Evolutionary conservation across 2,888 invertebrate species (phyloP).

Genomic region (Eupithecia subfuscata): DNA sequence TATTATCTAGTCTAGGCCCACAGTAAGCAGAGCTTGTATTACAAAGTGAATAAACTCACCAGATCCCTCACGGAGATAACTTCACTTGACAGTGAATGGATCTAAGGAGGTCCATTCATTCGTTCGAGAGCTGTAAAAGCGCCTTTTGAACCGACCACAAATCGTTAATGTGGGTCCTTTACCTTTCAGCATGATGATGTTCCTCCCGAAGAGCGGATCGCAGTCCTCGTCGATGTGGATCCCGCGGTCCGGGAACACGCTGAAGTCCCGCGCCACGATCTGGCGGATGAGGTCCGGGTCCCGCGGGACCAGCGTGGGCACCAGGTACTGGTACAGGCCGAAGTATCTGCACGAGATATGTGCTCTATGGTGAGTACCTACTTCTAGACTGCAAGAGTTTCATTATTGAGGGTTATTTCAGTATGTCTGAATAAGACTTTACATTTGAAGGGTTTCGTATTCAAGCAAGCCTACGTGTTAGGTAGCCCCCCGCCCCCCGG

Average conservation of each 20-base stretch:
- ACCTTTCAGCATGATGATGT: constrained; percentile 66
- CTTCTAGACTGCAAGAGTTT: background rate
- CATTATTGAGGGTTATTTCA: background rate
- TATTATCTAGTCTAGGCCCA: no score
- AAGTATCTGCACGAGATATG: constrained; percentile 54
- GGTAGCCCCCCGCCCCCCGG: no score
- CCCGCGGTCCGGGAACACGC: constrained; percentile 60
- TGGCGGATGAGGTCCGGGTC: constrained; percentile 65
- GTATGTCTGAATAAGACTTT: background rate
- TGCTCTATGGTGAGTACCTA: background rate
- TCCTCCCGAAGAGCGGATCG: constrained; percentile 63
- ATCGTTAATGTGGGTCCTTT: no score
- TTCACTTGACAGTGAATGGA: no score
- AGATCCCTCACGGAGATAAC: no score
- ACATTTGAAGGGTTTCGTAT: no score
- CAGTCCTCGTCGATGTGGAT: constrained; percentile 61
- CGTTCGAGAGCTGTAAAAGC: no score
- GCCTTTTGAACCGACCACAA: no score
- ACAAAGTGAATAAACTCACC: no score
- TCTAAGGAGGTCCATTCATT: no score
- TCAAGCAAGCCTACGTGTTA: background rate
- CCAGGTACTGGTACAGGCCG: constrained; percentile 65
- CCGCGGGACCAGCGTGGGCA: constrained; percentile 63
- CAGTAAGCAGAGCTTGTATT: no score
- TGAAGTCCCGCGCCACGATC: constrained; percentile 65